phyloP scores from a whole-genome alignment of 2,888 invertebrate species.

The Ennomos fuscantarius region DNA sequence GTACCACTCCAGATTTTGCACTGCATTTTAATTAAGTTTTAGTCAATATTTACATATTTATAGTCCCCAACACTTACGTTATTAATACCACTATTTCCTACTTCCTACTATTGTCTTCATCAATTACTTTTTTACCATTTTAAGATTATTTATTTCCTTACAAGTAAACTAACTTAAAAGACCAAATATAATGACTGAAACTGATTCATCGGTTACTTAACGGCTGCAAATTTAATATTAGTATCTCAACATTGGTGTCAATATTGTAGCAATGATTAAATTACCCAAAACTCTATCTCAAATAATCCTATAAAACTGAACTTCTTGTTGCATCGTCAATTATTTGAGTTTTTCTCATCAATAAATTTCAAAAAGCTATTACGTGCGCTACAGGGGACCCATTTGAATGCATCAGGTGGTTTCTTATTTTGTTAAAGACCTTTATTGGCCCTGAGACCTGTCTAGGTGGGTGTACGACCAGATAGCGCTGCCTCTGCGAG shows the following conservation, averaged over 20 bases:
- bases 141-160: no score
- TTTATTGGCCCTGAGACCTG: constrained; percentile 44
- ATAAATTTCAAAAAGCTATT: constrained; percentile 38
- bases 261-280: constrained; percentile 12
- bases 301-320: neutral
- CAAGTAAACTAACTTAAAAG: no score
- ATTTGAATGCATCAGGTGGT: constrained; percentile 37
- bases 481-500: constrained; percentile 33
- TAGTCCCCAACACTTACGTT: neutral
- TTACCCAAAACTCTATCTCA: neutral
- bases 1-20: neutral
- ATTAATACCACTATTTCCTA: no score
- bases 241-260: no score
- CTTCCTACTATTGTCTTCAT: no score
- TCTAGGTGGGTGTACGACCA: constrained; percentile 50
- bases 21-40: neutral
- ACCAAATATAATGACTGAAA: no score
- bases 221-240: no score
- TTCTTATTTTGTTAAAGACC: constrained; percentile 31
- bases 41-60: constrained; percentile 1
- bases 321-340: constrained; percentile 23
- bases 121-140: no score
- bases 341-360: constrained; percentile 30
- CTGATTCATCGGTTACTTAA: no score
- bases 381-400: constrained; percentile 35